Conservation (phyloP, 1,140 invertebrate genomes). For the Paraescarpia echinospica region DNA sequence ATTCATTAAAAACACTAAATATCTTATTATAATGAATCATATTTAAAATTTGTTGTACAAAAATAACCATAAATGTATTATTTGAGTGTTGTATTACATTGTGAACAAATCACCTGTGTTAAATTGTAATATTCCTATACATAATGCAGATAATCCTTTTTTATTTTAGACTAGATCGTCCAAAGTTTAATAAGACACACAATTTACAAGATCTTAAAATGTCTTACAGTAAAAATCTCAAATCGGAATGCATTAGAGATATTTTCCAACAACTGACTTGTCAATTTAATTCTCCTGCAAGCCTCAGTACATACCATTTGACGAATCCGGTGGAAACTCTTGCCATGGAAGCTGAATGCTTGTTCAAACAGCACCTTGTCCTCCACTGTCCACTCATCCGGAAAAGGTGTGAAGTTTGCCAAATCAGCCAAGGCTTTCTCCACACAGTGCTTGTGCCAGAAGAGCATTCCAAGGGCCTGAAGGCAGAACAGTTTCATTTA, state of each 20-base stretch:
- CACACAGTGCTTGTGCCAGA: slow-evolving; percentile 97
- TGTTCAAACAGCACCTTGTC: slow-evolving; percentile 98
- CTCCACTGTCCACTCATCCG: slow-evolving; percentile 97
- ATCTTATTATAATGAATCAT: too few relatives aligned
- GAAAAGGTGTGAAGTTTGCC: slow-evolving; percentile 95
- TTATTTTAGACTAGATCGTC: too few relatives aligned
- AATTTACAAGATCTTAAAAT: too few relatives aligned
- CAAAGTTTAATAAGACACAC: too few relatives aligned
- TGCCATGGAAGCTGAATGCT: slow-evolving; percentile 97
- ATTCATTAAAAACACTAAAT: too few relatives aligned
- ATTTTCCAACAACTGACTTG: background rate
- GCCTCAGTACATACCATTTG: slow-evolving; percentile 77
- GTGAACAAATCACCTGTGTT: too few relatives aligned
- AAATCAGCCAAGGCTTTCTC: slow-evolving; percentile 88
- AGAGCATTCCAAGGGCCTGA: slow-evolving; percentile 89
- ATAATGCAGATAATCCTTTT: too few relatives aligned
- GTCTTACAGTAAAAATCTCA: background rate
- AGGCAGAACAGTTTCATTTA: background rate
- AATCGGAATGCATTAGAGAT: background rate
- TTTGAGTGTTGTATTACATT: too few relatives aligned
- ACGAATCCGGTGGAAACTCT: slow-evolving; percentile 94
- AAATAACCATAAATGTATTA: too few relatives aligned
- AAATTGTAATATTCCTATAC: too few relatives aligned
- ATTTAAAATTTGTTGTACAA: too few relatives aligned
- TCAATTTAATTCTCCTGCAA: background rate